Percentiles rank a stretch among this genome's conserved stretches.
These are phyloP conservation scores for Hemiprocne comata DNA, from an alignment of 2,113 vertebrate species.

Conservation along the genomic window DNA sequence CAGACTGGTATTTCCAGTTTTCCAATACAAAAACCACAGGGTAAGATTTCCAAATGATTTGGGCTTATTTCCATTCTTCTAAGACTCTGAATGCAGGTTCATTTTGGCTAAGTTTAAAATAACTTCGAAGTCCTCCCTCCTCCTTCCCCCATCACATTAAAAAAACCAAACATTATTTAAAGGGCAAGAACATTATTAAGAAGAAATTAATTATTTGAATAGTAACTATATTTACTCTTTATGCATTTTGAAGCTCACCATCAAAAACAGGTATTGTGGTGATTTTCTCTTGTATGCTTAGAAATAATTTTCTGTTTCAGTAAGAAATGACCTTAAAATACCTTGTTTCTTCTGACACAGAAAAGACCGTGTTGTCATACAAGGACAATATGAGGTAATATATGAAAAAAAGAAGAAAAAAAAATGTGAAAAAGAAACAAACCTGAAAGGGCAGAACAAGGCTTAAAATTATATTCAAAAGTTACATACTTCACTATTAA, in stretches of 20 bases:
- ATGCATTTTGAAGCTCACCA: not conserved
- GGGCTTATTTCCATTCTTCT: slow-evolving; percentile 48
- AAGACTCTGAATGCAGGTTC: slow-evolving; percentile 51
- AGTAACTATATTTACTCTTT: not conserved
- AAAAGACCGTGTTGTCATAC: not conserved
- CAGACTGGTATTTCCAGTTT: not conserved
- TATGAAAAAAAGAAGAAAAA: not conserved
- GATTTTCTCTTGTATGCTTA: not conserved
- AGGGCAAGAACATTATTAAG: slow-evolving; percentile 58
- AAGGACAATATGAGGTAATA: not conserved
- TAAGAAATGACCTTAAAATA: slow-evolving; percentile 11
- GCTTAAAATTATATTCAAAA: not conserved
- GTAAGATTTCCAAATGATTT: slow-evolving; percentile 37
- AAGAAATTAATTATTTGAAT: not conserved
- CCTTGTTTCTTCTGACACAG: not conserved
- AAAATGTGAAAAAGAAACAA: not conserved
- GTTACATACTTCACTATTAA: not conserved
- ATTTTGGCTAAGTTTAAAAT: slow-evolving; percentile 70
- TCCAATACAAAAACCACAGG: not conserved
- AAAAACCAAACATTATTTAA: slow-evolving; percentile 52
- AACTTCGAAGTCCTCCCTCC: slow-evolving; percentile 59
- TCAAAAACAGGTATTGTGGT: not conserved
- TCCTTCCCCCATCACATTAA: slow-evolving; percentile 53
- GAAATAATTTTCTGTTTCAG: not conserved
- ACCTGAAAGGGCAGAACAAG: not conserved